Evolutionary conservation across 2,113 vertebrate genomes (phyloP).

Genomic region (Nestor notabilis): DNA sequence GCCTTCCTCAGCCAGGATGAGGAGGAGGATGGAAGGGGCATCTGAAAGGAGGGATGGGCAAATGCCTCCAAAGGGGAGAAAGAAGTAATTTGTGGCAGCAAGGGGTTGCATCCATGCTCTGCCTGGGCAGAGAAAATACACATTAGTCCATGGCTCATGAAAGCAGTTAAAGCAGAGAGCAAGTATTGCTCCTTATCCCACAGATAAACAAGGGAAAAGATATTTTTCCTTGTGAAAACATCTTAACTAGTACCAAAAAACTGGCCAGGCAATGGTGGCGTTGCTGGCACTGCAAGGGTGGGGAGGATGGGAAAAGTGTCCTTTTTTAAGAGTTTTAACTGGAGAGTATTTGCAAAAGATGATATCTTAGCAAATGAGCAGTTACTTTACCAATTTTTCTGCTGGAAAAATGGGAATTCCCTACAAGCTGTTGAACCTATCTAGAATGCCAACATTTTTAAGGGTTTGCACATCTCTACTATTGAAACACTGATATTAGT

Average conservation of each 20-base stretch:
- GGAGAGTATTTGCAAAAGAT: background rate
- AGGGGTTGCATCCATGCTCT: background rate
- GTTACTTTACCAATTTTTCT: background rate
- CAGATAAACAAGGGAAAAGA: background rate
- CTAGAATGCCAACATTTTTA: background rate
- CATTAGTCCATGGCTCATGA: background rate
- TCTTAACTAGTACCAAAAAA: background rate
- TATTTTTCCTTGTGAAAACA: background rate
- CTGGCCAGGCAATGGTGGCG: background rate
- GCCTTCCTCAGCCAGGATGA: background rate
- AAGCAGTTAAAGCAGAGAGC: background rate
- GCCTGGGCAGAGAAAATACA: background rate
- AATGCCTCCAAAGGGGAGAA: background rate
- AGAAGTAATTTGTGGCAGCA: background rate
- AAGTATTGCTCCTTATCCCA: rapidly evolving
- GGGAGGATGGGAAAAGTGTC: background rate
- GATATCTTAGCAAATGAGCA: background rate
- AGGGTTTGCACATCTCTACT: background rate
- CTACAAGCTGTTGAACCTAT: background rate
- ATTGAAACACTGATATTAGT: rapidly evolving
- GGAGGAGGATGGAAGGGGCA: background rate
- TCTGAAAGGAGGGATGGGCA: background rate
- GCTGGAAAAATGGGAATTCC: background rate
- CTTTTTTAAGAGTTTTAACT: background rate
- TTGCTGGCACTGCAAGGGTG: background rate